Evolutionary conservation across 2,113 vertebrate genomes (phyloP).

Genomic region (Aphyosemion australe): DNA sequence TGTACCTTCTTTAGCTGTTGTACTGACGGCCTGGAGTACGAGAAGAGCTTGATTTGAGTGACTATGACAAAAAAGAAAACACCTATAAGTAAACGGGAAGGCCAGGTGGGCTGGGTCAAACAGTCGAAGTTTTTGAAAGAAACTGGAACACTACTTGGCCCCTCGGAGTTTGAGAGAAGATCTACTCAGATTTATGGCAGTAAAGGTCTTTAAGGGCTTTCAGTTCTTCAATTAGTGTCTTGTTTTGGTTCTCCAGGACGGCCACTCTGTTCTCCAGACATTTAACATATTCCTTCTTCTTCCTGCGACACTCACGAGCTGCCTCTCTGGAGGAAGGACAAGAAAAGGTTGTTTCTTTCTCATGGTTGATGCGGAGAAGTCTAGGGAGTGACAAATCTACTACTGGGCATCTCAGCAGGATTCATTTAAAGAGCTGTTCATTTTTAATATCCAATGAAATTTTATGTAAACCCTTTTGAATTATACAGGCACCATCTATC

Average conservation of each 20-base stretch:
- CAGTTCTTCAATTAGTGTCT: conserved; percentile 97
- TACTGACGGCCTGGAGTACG: not conserved
- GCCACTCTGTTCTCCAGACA: conserved; percentile 98
- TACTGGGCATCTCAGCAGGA: not conserved
- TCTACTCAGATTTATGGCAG: conserved; percentile 98
- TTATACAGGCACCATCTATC: not conserved
- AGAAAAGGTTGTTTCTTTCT: conserved; percentile 9
- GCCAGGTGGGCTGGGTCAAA: conserved; percentile 38
- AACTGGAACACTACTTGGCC: conserved; percentile 44
- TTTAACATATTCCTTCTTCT: conserved; percentile 99
- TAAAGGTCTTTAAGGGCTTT: conserved; percentile 99
- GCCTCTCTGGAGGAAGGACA: conserved; percentile 85
- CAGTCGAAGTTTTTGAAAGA: conserved; percentile 51
- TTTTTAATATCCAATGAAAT: not conserved
- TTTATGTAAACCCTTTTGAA: not conserved
- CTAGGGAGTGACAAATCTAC: not conserved
- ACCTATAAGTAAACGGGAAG: conserved; percentile 23
- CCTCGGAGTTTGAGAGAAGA: conserved; percentile 3
- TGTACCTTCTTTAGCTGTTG: not conserved
- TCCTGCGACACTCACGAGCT: conserved; percentile 95
- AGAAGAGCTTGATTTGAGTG: not conserved
- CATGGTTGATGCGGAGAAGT: not conserved
- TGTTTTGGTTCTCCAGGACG: conserved; percentile 99
- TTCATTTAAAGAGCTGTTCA: not conserved
- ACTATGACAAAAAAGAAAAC: not conserved